phyloP scores from a whole-genome alignment of 2,888 invertebrate genomes.

The Scaptodrosophila latifasciaeformis region DNA sequence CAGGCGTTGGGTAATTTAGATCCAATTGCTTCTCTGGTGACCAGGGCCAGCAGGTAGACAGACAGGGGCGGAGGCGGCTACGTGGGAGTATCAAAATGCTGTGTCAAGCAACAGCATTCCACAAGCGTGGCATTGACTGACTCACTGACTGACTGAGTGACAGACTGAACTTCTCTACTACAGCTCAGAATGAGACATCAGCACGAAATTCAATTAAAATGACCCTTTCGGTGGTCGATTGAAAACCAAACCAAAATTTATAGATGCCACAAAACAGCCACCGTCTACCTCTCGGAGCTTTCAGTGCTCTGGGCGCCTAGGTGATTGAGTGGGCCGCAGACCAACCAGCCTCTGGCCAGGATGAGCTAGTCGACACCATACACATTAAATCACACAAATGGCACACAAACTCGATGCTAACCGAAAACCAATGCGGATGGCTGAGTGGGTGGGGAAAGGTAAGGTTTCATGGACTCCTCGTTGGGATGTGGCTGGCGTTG shows the following conservation, averaged over 20 bases:
- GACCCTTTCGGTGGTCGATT: constrained; percentile 46
- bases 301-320: too few relatives aligned
- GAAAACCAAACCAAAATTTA: constrained; percentile 57
- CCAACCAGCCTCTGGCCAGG: constrained; percentile 18
- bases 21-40: too few relatives aligned
- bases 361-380: constrained; percentile 32
- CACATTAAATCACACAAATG: constrained; percentile 55
- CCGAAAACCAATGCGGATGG: constrained; percentile 39
- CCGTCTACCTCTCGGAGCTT: neutral
- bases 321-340: constrained; percentile 10
- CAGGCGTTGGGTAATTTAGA: constrained; percentile 16
- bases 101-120: neutral
- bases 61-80: too few relatives aligned
- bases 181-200: constrained; percentile 25
- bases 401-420: constrained; percentile 26
- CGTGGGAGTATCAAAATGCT: constrained; percentile 13
- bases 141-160: too few relatives aligned
- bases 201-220: constrained; percentile 44
- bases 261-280: constrained; percentile 38
- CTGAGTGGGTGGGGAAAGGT: constrained; percentile 21
- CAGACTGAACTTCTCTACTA: too few relatives aligned
- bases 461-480: constrained; percentile 35
- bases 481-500: constrained; percentile 19
- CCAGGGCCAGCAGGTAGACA: too few relatives aligned
- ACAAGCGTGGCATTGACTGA: too few relatives aligned